phyloP scores from a whole-genome alignment of 2,113 vertebrate species.

The Pyxicephalus adspersus region DNA sequence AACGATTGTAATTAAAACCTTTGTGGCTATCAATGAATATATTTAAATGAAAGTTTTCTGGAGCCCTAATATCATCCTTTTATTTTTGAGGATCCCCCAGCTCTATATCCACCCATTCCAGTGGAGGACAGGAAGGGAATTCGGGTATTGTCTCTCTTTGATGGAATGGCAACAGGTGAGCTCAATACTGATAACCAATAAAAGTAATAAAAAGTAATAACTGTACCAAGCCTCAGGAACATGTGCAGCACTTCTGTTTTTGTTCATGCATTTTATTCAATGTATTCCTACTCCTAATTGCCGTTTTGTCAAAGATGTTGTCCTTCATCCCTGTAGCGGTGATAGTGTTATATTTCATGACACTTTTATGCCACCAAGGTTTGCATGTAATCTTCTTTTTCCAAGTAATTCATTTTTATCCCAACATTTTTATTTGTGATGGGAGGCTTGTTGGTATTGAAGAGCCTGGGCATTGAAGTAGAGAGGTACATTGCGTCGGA shows the following conservation, averaged over 20 bases:
- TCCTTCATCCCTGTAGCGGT: too few species aligned
- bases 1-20: too few species aligned
- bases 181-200: not conserved
- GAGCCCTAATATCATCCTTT: too few species aligned
- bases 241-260: too few species aligned
- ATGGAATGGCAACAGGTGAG: constrained; percentile 94
- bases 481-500: constrained; percentile 94
- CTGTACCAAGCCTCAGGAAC: too few species aligned
- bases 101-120: constrained; percentile 86
- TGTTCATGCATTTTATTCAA: too few species aligned
- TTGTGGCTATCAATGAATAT: too few species aligned
- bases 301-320: too few species aligned
- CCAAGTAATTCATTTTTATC: not conserved
- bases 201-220: too few species aligned
- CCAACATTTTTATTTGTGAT: not conserved
- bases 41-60: not conserved
- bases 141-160: constrained; percentile 92
- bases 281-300: too few species aligned
- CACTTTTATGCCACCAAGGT: too few species aligned
- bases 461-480: constrained; percentile 91
- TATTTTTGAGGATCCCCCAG: constrained; percentile 81
- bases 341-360: too few species aligned
- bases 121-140: constrained; percentile 90
- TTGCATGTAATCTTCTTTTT: not conserved
- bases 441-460: constrained; percentile 90